Base-by-base conservation (phyloP, 1,140 invertebrate genomes). In the Lepidurus apus region DNA sequence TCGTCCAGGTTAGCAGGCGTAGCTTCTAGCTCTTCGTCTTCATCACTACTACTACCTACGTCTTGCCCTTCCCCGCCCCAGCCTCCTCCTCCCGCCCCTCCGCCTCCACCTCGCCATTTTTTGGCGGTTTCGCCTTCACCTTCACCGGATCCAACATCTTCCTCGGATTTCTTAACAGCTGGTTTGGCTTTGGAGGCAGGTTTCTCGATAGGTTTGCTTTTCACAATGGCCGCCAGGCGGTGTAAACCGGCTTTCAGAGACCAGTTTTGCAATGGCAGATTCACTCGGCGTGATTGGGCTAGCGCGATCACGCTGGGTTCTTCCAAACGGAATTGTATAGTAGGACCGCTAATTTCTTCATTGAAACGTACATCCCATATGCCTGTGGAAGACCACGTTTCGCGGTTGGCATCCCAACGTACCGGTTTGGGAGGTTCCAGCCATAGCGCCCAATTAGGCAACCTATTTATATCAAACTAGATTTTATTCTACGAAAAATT, bases 301-400 rank as follows among this genome's bases (percentile, higher is more conserved):
- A 79, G 42, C 34, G 73, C 78, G 13, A 79, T 43, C 24, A 79
- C 75, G 73, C 73, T 45, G 17, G 78, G 78, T 45, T 79, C 78
- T 74, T 79, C 78, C 13, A 79, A 45, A 8, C 78, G 78, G 24
- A 79, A 79, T 43, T 79, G 78, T 17, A 79, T 11, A 5, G 73
- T 74, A n/a, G 78, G 78, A 8, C 78, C 78, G 21, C 79, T 73
- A 42, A 74, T 45, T 43, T 76, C 43, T 44, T 80, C 79, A 9
- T 79, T 26, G 24, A 80, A 80, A 6, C 79, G 26, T 24, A 74
- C 73, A 44, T 80, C 79, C 79, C 79, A 80, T 24, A 80, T 47
- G 24, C 77, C 76, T 43, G 21, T 74, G 17, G 26, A 74, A 10
- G 44, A 78, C 79, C 79, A 80, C 7, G 34, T 17, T 53, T 74